phyloP scores from a whole-genome alignment of 2,797 vertebrate species.

The Trachurus trachurus region DNA sequence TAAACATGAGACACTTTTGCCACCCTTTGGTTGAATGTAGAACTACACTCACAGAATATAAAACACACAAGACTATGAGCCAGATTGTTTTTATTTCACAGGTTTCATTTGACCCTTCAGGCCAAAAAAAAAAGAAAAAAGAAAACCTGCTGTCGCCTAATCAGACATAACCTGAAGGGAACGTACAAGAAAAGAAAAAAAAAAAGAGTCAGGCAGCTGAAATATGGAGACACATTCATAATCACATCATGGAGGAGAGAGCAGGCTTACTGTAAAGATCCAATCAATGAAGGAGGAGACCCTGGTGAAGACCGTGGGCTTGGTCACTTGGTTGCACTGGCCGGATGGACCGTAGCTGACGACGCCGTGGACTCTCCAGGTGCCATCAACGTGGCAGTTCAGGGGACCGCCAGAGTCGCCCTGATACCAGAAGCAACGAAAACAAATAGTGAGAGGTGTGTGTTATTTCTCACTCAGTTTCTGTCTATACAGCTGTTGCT shows the following conservation, averaged over 20 bases:
- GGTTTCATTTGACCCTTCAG: neutral
- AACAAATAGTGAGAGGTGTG: conserved; percentile 3
- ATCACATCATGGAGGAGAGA: neutral
- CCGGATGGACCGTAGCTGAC: conserved; percentile 80
- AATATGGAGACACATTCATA: neutral
- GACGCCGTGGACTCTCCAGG: conserved; percentile 79
- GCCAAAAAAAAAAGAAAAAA: too few relatives aligned
- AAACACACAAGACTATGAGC: conserved; percentile 2
- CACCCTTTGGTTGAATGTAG: conserved; percentile 48
- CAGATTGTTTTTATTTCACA: conserved; percentile 52
- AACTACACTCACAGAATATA: conserved; percentile 18
- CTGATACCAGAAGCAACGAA: conserved; percentile 53
- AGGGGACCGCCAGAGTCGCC: conserved; percentile 83
- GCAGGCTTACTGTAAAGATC: conserved; percentile 71
- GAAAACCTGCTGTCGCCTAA: neutral
- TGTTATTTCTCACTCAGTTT: neutral
- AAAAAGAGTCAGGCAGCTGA: neutral
- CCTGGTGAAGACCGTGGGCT: conserved; percentile 83
- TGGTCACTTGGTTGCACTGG: conserved; percentile 74
- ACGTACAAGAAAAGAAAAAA: neutral
- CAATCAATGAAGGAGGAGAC: conserved; percentile 77
- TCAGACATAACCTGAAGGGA: conserved; percentile 29
- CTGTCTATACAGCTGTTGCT: neutral
- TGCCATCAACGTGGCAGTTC: conserved; percentile 69
- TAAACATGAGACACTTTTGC: conserved; percentile 29